phyloP scores from a whole-genome alignment of 1,140 invertebrate species.

The Drosophila azteca region DNA sequence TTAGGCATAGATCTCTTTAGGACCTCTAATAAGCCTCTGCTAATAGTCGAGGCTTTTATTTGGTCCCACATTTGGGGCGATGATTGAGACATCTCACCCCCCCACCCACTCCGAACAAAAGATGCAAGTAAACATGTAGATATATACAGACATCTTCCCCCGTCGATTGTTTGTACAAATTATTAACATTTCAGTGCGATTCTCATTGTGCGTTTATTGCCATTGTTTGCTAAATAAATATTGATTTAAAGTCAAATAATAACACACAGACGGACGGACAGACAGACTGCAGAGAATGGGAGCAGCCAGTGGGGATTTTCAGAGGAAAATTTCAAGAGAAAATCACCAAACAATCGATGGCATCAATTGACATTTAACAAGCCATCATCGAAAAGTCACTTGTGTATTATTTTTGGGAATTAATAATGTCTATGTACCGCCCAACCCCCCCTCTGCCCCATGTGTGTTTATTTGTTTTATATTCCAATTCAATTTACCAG shows the following conservation, averaged over 20 bases:
- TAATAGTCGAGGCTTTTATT: neutral
- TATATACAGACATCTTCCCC: neutral
- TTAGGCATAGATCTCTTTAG: slow-evolving; percentile 25
- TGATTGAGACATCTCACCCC: neutral
- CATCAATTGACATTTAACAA: slow-evolving; percentile 43
- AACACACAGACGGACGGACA: slow-evolving; percentile 13
- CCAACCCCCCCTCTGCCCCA: too few species aligned
- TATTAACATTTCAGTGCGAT: slow-evolving; percentile 73
- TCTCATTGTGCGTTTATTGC: slow-evolving; percentile 66
- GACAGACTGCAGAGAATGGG: neutral
- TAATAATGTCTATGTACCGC: slow-evolving; percentile 30
- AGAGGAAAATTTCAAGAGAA: neutral
- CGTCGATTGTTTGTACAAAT: slow-evolving; percentile 62
- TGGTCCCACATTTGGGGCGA: slow-evolving; percentile 4
- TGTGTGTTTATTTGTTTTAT: slow-evolving; percentile 47
- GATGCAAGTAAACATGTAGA: neutral
- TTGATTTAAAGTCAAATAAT: slow-evolving; percentile 45
- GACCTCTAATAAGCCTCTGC: slow-evolving; percentile 18
- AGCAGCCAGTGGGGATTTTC: neutral
- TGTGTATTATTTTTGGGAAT: slow-evolving; percentile 54
- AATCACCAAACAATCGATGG: slow-evolving; percentile 32
- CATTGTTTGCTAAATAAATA: slow-evolving; percentile 56
- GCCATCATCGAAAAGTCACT: slow-evolving; percentile 40
- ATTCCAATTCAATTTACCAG: slow-evolving; percentile 56
- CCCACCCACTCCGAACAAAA: neutral